Evolutionary conservation across 1,140 invertebrate species (phyloP).

Genomic region (Drosophila punjabiensis): DNA sequence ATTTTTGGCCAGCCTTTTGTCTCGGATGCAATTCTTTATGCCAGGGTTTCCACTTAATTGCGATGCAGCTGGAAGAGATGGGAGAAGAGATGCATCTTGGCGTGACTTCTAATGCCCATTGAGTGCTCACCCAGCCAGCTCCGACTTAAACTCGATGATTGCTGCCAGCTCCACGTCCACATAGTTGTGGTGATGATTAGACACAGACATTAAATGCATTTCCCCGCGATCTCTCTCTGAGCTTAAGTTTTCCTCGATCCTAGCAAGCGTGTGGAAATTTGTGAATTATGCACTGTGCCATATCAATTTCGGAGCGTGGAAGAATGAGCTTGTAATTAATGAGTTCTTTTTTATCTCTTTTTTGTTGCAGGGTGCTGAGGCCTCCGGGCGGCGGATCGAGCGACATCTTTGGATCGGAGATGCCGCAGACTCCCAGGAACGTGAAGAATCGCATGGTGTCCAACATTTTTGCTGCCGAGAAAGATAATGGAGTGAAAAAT

Average conservation of each 20-base stretch:
- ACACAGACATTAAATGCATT: constrained; percentile 64
- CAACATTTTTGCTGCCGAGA: constrained; percentile 83
- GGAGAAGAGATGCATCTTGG: constrained; percentile 52
- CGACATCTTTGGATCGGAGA: constrained; percentile 86
- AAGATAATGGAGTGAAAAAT: constrained; percentile 77
- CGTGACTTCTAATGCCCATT: constrained; percentile 65
- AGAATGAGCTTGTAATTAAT: constrained; percentile 48
- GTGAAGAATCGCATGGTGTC: constrained; percentile 84
- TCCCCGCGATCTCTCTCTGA: constrained; percentile 14
- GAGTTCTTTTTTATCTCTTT: constrained; percentile 22
- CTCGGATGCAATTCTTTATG: constrained; percentile 42
- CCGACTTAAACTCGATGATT: constrained; percentile 32
- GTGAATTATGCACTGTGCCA: constrained; percentile 54
- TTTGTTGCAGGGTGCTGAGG: constrained; percentile 86
- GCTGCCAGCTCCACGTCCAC: constrained; percentile 3
- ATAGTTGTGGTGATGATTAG: constrained; percentile 41
- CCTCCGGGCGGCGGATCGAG: constrained; percentile 87
- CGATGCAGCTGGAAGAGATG: constrained; percentile 34
- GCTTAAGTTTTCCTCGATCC: neutral
- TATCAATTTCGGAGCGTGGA: constrained; percentile 46
- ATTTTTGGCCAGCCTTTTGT: constrained; percentile 57
- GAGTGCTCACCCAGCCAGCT: constrained; percentile 55
- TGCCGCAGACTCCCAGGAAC: constrained; percentile 79
- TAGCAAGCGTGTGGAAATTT: constrained; percentile 55
- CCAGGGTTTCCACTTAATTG: constrained; percentile 56